These are phyloP conservation scores for Malurus melanocephalus DNA, from an alignment of 2,113 vertebrate genomes.

Conservation along the genomic window DNA sequence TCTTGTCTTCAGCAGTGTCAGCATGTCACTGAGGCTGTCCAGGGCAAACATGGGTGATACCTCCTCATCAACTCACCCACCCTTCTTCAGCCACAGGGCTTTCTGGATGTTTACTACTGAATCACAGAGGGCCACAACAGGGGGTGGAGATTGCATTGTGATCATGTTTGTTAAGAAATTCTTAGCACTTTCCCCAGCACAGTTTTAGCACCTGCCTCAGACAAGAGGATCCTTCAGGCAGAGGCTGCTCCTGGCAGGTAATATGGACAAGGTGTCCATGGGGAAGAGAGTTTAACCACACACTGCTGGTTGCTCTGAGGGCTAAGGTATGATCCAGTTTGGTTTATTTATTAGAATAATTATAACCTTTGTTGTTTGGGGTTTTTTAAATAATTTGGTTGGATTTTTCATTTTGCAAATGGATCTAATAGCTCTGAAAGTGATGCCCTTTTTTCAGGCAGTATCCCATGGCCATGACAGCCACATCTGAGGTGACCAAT, in stretches of 20 bases:
- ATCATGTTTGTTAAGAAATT: background rate
- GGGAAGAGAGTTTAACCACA: background rate
- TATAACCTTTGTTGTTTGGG: background rate
- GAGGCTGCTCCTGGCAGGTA: background rate
- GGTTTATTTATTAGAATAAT: background rate
- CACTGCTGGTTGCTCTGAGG: background rate
- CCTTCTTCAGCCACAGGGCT: background rate
- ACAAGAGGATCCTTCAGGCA: background rate
- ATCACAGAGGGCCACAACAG: background rate
- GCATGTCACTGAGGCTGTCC: background rate
- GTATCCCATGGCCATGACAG: background rate
- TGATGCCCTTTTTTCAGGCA: background rate
- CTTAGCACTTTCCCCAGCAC: background rate
- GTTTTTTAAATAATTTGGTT: background rate
- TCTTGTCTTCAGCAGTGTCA: background rate
- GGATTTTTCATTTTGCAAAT: background rate
- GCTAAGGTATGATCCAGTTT: background rate
- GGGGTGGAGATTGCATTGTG: background rate
- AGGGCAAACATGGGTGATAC: rapidly evolving
- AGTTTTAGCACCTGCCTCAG: background rate
- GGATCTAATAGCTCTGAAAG: background rate
- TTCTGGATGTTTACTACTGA: background rate
- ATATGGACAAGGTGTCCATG: rapidly evolving
- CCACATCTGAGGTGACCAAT: background rate
- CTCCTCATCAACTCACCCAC: background rate